Base-by-base conservation (phyloP, 2,888 invertebrate genomes). In the Apodemia hepburni region DNA sequence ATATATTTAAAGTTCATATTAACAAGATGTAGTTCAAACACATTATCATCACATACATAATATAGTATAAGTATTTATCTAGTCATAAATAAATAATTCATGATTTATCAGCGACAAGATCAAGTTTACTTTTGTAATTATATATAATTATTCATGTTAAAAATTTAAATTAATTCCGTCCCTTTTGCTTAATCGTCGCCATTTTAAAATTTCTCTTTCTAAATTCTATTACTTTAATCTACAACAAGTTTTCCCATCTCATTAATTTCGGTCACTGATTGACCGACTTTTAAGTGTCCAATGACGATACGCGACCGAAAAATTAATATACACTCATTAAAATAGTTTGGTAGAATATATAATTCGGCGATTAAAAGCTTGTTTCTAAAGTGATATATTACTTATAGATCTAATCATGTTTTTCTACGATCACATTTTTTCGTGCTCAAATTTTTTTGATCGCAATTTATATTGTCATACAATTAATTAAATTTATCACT, bases 151-250 rank as follows among this genome's bases (percentile, higher is more conserved):
- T 45, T 45, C 15, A 45, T n/a, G n/a, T n/a, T 7, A 45, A 42
- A 15, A 42, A n/a, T 45, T 45, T 7, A 45, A 45, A 45, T 45
- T 45, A n/a, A 45, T 45, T 45, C 45, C 2, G n/a, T 45, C 45
- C 45, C 45, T 45, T 45, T 45, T n/a, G 45, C 45, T n/a, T 45
- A 5, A 45, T 45, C n/a, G n/a, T 45, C n/a, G n/a, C 22, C 22
- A 51, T 51, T 51, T 51, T 22, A 51, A 51, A 51, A 51, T 51
- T 51, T 51, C 51, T 51, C 51, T 51, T 51, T 51, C 51, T 51
- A 51, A 51, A 51, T 51, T 22, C 51, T 18, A 51, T 22, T 11
- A 22, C 18, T 51, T 17, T 22, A 18, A 51, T 51, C 22, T 22
- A 4, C 12, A 22, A 22, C 51, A 22, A 51, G 51, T 22, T 51